A percentile compares a stretch with the other conserved stretches of the same genome.
Evolutionary conservation across 2,113 vertebrate genomes (phyloP).

Genomic region (Benitochromis conjunctus): DNA sequence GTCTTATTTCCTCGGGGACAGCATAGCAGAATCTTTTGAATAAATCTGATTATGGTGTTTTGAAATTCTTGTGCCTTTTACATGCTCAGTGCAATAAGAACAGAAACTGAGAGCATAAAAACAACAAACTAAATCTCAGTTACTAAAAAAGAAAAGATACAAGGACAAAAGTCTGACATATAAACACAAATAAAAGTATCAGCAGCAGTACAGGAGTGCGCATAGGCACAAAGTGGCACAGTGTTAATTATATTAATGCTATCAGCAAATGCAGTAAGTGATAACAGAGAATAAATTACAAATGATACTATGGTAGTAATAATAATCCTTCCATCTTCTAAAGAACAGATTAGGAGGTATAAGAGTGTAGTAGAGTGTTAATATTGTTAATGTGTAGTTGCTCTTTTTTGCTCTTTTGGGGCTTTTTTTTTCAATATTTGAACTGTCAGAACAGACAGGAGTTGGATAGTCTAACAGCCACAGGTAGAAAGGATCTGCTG

Average conservation of each 20-base stretch:
- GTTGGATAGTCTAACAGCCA: neutral
- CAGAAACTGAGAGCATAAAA: neutral
- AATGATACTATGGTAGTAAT: neutral
- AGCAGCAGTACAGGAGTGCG: neutral
- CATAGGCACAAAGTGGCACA: neutral
- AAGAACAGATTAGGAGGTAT: neutral
- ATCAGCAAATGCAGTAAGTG: neutral
- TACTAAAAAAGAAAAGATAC: neutral
- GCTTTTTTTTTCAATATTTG: neutral
- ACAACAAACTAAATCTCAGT: neutral
- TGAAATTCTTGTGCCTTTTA: neutral
- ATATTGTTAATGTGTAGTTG: neutral
- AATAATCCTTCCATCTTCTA: neutral
- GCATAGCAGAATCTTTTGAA: neutral
- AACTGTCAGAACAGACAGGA: neutral
- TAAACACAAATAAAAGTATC: neutral
- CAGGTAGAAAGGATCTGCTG: neutral
- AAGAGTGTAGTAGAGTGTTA: neutral
- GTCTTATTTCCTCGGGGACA: neutral
- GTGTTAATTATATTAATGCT: neutral
- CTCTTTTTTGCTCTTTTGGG: neutral
- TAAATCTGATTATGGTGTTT: neutral
- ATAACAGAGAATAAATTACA: neutral
- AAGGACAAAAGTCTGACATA: neutral
- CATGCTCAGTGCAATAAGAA: neutral